phyloP scores from a whole-genome alignment of 2,113 vertebrate genomes.

The Ammodytes marinus region DNA sequence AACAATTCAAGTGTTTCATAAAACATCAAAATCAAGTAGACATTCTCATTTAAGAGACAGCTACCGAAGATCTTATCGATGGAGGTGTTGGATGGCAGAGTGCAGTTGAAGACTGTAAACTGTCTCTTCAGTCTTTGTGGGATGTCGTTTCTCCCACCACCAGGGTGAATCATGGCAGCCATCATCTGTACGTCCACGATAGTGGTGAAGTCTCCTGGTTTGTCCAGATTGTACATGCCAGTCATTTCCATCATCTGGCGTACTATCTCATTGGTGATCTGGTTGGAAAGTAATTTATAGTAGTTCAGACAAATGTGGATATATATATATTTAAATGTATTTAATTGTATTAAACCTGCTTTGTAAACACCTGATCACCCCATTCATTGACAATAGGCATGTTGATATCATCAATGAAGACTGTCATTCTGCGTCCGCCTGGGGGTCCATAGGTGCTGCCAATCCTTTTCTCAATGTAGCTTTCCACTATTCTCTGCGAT shows the following conservation, averaged over 20 bases:
- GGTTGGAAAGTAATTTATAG: slow-evolving; percentile 35
- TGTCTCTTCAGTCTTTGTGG: slow-evolving; percentile 93
- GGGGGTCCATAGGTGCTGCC: slow-evolving; percentile 91
- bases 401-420: slow-evolving; percentile 94
- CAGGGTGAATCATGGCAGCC: slow-evolving; percentile 94
- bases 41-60: slow-evolving; percentile 2
- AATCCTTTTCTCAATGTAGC: slow-evolving; percentile 92
- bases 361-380: slow-evolving; percentile 91
- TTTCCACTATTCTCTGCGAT: slow-evolving; percentile 88
- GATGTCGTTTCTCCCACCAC: slow-evolving; percentile 93
- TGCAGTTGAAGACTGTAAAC: slow-evolving; percentile 92
- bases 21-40: rapidly evolving
- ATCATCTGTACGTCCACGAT: slow-evolving; percentile 91
- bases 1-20: slow-evolving; percentile 34
- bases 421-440: slow-evolving; percentile 90
- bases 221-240: slow-evolving; percentile 93
- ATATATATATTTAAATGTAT: not conserved
- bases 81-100: slow-evolving; percentile 90
- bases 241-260: slow-evolving; percentile 93
- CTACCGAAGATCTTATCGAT: slow-evolving; percentile 95
- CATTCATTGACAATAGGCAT: slow-evolving; percentile 94
- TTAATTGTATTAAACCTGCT: not conserved
- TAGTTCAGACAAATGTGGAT: not conserved
- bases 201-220: slow-evolving; percentile 92
- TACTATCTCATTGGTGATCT: slow-evolving; percentile 94